A percentile compares a stretch with the other conserved stretches of the same genome.
Conservation (phyloP, 2,113 vertebrate genomes). For the Labeo rohita region DNA sequence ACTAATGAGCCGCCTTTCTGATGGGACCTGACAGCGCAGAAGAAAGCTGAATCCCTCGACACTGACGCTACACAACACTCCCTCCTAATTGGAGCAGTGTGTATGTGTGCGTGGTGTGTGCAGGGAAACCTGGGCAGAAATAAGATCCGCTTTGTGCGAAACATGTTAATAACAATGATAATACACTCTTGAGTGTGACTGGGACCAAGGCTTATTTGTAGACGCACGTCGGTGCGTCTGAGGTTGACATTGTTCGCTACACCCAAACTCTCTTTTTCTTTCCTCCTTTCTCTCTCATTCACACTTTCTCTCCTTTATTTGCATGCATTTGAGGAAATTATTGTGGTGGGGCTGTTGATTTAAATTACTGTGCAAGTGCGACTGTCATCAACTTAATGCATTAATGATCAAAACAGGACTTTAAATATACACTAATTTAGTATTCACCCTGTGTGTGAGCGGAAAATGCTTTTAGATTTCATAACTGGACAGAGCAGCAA, state of each 20-base stretch:
- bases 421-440: constrained; percentile 29
- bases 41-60: constrained; percentile 82
- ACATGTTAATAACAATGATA: constrained; percentile 60
- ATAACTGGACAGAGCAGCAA: constrained; percentile 19
- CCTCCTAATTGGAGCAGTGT: constrained; percentile 80
- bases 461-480: constrained; percentile 2
- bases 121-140: constrained; percentile 59
- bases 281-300: constrained; percentile 22
- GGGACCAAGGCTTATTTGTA: constrained; percentile 55
- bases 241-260: constrained; percentile 45
- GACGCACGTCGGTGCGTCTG: constrained; percentile 40
- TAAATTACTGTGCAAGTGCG: constrained; percentile 38
- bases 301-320: constrained; percentile 10
- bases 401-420: constrained; percentile 46
- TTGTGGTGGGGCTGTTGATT: constrained; percentile 44
- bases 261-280: not conserved
- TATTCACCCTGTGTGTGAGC: constrained; percentile 12
- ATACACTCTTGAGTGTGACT: constrained; percentile 43
- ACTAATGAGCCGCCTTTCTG: constrained; percentile 84
- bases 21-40: constrained; percentile 84
- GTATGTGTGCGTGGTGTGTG: constrained; percentile 69
- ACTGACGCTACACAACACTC: constrained; percentile 80
- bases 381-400: constrained; percentile 40
- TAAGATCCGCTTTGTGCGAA: constrained; percentile 48
- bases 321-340: constrained; percentile 46